Conservation (phyloP, 1,140 invertebrate genomes). For the Lepidurus couesii region DNA sequence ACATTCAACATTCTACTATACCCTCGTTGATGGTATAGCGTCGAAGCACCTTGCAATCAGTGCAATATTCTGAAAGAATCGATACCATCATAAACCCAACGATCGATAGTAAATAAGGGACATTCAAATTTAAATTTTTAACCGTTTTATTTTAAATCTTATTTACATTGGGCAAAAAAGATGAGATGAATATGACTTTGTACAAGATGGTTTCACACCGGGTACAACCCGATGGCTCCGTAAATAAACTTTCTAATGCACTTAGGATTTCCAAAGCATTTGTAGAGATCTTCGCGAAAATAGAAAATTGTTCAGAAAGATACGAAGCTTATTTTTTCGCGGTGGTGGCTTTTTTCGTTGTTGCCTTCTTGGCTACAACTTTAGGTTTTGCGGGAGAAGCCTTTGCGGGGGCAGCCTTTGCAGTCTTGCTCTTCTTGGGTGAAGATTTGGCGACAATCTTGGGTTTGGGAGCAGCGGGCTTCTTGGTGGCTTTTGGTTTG, state of each 20-base stretch:
- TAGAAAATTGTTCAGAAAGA: neutral
- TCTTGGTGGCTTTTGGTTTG: slow-evolving; percentile 38
- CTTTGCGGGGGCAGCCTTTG: slow-evolving; percentile 26
- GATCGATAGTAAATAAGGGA: neutral
- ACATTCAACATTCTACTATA: no score
- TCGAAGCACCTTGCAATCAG: no score
- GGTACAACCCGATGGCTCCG: neutral
- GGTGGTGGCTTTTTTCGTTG: slow-evolving; percentile 31
- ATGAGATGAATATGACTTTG: slow-evolving; percentile 19
- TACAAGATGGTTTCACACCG: neutral
- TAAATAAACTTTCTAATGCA: neutral
- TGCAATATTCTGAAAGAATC: neutral
- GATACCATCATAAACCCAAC: neutral
- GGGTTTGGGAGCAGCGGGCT: slow-evolving; percentile 37
- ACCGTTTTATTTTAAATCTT: slow-evolving; percentile 9
- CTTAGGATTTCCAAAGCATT: slow-evolving; percentile 9
- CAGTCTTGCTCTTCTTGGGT: slow-evolving; percentile 31
- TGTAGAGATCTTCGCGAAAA: slow-evolving; percentile 9
- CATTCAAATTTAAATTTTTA: slow-evolving; percentile 1
- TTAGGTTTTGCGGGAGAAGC: neutral
- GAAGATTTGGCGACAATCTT: slow-evolving; percentile 34
- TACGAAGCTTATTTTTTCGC: slow-evolving; percentile 30
- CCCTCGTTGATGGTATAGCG: no score
- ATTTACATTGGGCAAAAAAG: slow-evolving; percentile 12
- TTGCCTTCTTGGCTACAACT: slow-evolving; percentile 25